phyloP scores from a whole-genome alignment of 2,113 vertebrate genomes.

The Glareola pratincola region DNA sequence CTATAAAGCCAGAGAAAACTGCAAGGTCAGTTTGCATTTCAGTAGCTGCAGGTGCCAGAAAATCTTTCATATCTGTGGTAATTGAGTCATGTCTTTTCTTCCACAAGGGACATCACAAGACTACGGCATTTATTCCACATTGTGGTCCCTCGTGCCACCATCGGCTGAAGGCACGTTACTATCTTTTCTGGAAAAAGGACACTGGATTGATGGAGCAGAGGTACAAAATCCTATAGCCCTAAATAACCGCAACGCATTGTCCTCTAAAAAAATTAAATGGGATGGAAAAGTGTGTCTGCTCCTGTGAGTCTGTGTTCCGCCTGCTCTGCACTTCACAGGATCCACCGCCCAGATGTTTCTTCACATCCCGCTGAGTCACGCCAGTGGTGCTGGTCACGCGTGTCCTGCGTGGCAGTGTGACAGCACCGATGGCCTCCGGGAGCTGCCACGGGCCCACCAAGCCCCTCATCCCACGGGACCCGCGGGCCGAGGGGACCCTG shows the following conservation, averaged over 20 bases:
- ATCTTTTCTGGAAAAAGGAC: background rate
- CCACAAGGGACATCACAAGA: background rate
- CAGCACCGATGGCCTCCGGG: accelerated
- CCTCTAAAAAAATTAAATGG: background rate
- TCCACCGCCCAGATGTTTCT: background rate
- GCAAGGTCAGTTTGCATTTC: slow-evolving; percentile 27
- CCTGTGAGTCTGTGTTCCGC: accelerated
- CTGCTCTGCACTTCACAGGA: background rate
- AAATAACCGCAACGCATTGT: background rate
- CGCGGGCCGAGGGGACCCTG: background rate
- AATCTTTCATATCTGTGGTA: background rate
- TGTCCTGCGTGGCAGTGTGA: accelerated
- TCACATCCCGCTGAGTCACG: accelerated
- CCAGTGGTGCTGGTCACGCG: background rate
- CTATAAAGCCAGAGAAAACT: background rate
- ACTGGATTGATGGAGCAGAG: background rate
- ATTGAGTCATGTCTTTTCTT: background rate
- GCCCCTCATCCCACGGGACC: accelerated
- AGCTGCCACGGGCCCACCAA: background rate
- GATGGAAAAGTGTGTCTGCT: background rate
- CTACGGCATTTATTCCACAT: background rate
- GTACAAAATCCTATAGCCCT: background rate
- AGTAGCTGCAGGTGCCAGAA: background rate
- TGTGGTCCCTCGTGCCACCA: background rate
- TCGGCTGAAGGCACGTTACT: background rate